phyloP scores from a whole-genome alignment of 2,113 vertebrate genomes.

The Gopherus flavomarginatus region DNA sequence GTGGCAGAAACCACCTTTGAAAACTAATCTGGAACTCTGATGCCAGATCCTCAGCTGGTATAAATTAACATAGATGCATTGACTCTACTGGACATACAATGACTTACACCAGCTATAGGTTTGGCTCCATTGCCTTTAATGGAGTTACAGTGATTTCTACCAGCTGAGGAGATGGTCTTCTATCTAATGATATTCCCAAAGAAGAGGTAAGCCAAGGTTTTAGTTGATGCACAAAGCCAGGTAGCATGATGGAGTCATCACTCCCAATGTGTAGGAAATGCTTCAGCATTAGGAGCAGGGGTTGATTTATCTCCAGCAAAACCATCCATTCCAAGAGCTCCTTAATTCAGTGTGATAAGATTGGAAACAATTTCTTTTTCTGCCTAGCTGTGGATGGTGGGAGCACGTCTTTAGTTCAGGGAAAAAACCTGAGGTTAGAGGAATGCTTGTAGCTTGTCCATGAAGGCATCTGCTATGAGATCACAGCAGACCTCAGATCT shows the following conservation, averaged over 20 bases:
- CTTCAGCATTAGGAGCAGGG: not conserved
- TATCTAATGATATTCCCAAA: not conserved
- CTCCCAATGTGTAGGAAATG: not conserved
- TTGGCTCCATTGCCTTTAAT: not conserved
- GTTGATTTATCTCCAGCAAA: not conserved
- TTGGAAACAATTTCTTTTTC: not conserved
- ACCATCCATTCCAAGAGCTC: not conserved
- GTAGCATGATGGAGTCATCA: not conserved
- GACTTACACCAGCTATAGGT: not conserved
- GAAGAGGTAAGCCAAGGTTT: not conserved
- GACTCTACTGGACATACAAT: not conserved
- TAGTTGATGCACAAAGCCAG: not conserved
- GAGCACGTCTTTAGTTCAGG: not conserved
- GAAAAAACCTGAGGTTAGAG: slow-evolving; percentile 21
- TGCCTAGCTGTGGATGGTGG: not conserved
- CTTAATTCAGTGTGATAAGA: not conserved
- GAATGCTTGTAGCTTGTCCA: slow-evolving; percentile 22
- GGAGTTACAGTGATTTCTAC: not conserved
- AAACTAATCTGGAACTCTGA: not conserved
- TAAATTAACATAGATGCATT: not conserved
- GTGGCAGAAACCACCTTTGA: not conserved
- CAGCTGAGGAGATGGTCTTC: not conserved
- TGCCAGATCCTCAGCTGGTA: not conserved
- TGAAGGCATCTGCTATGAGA: not conserved
- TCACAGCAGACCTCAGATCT: not conserved